Conservation (phyloP, 2,888 invertebrate genomes). For the Eilema depressum region DNA sequence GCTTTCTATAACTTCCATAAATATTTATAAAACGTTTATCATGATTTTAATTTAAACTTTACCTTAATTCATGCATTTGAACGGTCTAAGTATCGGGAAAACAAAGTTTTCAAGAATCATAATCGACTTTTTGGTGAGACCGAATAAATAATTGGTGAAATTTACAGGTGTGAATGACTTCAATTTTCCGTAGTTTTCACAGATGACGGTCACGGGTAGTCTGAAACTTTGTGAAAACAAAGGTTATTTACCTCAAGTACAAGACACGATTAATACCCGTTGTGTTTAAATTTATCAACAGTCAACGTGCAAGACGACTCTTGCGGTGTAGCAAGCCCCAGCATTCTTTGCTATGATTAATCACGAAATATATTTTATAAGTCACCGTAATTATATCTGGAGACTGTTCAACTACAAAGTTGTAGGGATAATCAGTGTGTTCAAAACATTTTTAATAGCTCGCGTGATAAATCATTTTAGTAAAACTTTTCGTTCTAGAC, state of each 20-base stretch:
- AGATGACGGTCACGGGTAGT: not conserved
- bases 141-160: too few relatives aligned
- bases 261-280: not conserved
- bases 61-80: not conserved
- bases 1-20: not conserved
- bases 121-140: not conserved
- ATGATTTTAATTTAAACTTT: not conserved
- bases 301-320: not conserved
- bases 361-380: not conserved
- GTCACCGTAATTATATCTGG: not conserved
- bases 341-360: slow-evolving; percentile 4
- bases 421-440: not conserved
- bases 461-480: slow-evolving; percentile 13
- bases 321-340: slow-evolving; percentile 1
- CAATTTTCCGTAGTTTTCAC: not conserved
- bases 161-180: too few relatives aligned
- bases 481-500: slow-evolving; percentile 23
- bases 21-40: not conserved
- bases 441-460: slow-evolving; percentile 5
- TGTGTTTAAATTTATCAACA: not conserved
- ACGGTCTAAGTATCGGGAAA: not conserved
- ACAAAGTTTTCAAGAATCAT: not conserved
- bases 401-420: not conserved
- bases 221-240: not conserved
- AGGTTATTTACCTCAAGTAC: not conserved